Base-by-base conservation (phyloP, 2,113 vertebrate species). In the Hoplias malabaricus region DNA sequence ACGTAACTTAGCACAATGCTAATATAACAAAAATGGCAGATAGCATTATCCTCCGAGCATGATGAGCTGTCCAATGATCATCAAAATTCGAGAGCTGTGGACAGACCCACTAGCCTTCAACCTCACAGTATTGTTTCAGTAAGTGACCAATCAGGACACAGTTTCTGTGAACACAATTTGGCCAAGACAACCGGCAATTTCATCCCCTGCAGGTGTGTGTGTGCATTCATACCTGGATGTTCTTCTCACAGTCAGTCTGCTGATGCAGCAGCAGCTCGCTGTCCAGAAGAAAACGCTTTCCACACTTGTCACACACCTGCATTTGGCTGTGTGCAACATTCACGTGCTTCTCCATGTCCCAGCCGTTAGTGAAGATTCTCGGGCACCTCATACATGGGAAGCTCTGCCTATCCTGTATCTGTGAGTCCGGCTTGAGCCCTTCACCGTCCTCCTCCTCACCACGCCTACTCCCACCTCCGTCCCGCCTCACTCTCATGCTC, bases 301-400 rank as follows among this genome's bases (percentile, higher is more conserved):
- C 94, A 0, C 94, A 96, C 84, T 94, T 94, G 85, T 94, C 94
- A 0, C 95, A 96, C 87, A 94, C 94, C 90, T 94, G 93, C 93
- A 95, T 95, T 72, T 92, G 92, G 77, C 92, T 94, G 87, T 96
- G 94, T 0, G 94, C 94, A 80, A 94, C 90, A 0, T 94, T 95
- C 91, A 94, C 93, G 88, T 96, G 95, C 66, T 95, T 95, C 85
- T 95, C 93, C 91, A 95, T 88, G 85, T 95, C 95, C 95, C 94
- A 95, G 86, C 94, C 93, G 88, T 94, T 95, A 89, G 94, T 94
- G 89, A 96, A 95, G 9, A 95, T 91, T 0, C 93, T 90, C 0
- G 94, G 94, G 38, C 94, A 95, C 81, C 93, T 94, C 80, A 94
- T 91, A 84, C 94, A 96, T 0, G 93, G 90, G 42, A 94, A 94